Evolutionary conservation across 2,797 vertebrate genomes (phyloP).

Genomic region (Lutjanus argentimaculatus): DNA sequence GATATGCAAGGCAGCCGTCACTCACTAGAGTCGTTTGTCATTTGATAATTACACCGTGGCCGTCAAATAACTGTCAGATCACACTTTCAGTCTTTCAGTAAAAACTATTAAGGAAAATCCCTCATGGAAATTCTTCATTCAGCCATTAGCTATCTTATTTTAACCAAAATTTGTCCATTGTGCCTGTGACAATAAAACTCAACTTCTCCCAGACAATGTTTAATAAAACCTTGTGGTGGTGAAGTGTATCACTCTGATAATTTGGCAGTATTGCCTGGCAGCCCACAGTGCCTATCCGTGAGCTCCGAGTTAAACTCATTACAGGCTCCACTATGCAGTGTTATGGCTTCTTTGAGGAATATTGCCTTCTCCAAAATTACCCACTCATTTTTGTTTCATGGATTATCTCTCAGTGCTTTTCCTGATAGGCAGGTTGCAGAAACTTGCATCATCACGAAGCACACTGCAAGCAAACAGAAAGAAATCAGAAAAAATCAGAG

Average conservation of each 20-base stretch:
- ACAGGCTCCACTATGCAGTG: slow-evolving; percentile 40
- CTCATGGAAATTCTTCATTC: slow-evolving; percentile 3
- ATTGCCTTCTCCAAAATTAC: slow-evolving; percentile 39
- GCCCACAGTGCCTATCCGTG: slow-evolving; percentile 24
- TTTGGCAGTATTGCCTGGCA: slow-evolving; percentile 30
- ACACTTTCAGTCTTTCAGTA: slow-evolving; percentile 5
- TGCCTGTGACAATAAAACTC: slow-evolving; percentile 33
- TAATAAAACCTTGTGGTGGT: slow-evolving; percentile 40
- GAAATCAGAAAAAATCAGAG: not conserved
- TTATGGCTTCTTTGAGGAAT: slow-evolving; percentile 55
- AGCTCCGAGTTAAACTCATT: slow-evolving; percentile 60
- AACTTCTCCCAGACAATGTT: slow-evolving; percentile 31
- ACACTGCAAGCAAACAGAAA: slow-evolving; percentile 22
- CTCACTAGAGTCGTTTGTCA: too few species aligned
- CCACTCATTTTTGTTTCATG: slow-evolving; percentile 36
- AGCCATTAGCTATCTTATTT: slow-evolving; percentile 11
- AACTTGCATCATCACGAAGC: slow-evolving; percentile 46
- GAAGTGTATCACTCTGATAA: slow-evolving; percentile 39
- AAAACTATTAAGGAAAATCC: slow-evolving; percentile 7
- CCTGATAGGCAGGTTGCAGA: slow-evolving; percentile 44
- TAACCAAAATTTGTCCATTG: not conserved
- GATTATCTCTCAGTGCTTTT: slow-evolving; percentile 42
- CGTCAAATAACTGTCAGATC: not conserved
- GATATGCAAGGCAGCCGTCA: too few species aligned
- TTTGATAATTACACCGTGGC: slow-evolving; percentile 4